Conservation (phyloP, 2,113 vertebrate genomes). For the Poecile atricapillus region DNA sequence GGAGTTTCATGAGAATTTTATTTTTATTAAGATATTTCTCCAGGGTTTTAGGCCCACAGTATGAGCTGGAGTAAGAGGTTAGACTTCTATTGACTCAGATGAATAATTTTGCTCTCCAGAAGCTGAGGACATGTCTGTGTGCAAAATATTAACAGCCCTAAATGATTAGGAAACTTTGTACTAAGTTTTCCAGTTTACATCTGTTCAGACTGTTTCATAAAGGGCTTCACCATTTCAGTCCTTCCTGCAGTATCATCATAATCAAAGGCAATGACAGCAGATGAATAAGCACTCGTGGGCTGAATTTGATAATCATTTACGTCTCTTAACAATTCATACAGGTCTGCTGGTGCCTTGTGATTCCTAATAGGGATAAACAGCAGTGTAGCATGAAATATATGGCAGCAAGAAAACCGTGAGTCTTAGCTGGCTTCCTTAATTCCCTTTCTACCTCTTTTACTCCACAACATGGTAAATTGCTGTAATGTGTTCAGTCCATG, state of each 20-base stretch:
- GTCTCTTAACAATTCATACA: background rate
- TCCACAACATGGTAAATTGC: background rate
- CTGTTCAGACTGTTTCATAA: background rate
- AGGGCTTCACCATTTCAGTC: background rate
- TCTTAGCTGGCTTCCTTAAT: background rate
- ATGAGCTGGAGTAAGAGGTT: background rate
- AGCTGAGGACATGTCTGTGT: background rate
- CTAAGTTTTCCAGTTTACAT: background rate
- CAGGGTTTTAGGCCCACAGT: background rate
- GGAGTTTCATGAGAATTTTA: background rate
- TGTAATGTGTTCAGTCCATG: background rate
- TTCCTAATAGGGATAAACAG: background rate
- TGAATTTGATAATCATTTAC: slow-evolving; percentile 20
- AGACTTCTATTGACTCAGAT: background rate
- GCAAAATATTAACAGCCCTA: background rate
- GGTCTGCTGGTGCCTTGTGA: background rate
- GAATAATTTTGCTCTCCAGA: background rate
- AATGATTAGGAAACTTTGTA: background rate
- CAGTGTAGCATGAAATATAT: background rate
- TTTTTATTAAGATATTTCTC: background rate
- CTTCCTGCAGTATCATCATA: background rate
- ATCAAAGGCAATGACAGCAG: background rate
- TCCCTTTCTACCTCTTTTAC: background rate
- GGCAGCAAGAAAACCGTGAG: background rate
- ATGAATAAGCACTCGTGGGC: background rate